phyloP scores from a whole-genome alignment of 2,888 invertebrate genomes.

The Spisula subtruncata region DNA sequence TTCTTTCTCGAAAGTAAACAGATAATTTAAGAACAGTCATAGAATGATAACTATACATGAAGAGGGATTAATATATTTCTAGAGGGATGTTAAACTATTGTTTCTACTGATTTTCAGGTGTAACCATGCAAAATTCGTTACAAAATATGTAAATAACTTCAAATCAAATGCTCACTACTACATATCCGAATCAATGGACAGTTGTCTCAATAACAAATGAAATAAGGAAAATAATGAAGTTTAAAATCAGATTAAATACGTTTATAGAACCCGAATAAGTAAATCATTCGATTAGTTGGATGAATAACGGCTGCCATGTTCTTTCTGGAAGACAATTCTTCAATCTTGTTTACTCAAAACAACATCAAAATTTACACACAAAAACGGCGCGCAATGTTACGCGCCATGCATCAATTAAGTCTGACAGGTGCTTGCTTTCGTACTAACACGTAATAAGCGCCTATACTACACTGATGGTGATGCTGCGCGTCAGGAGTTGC shows the following conservation, averaged over 20 bases:
- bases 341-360: neutral
- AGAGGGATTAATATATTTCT: too few relatives aligned
- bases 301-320: neutral
- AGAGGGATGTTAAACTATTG: too few relatives aligned
- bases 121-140: too few relatives aligned
- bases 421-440: slow-evolving; percentile 25
- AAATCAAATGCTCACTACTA: too few relatives aligned
- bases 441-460: neutral
- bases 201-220: neutral
- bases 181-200: neutral
- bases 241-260: neutral
- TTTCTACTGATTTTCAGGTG: too few relatives aligned
- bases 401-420: slow-evolving; percentile 54
- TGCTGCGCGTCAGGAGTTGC: slow-evolving; percentile 56
- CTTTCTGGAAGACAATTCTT: neutral
- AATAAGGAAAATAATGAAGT: too few relatives aligned
- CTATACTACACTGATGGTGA: slow-evolving; percentile 32
- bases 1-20: too few relatives aligned
- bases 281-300: neutral
- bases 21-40: too few relatives aligned
- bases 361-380: neutral
- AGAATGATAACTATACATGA: too few relatives aligned
- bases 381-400: slow-evolving; percentile 28
- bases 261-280: neutral
- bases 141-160: too few relatives aligned